Percentiles rank a stretch among this genome's conserved stretches.
Conservation (phyloP, 2,888 invertebrate species). For the Agonopterix alstromeriana region DNA sequence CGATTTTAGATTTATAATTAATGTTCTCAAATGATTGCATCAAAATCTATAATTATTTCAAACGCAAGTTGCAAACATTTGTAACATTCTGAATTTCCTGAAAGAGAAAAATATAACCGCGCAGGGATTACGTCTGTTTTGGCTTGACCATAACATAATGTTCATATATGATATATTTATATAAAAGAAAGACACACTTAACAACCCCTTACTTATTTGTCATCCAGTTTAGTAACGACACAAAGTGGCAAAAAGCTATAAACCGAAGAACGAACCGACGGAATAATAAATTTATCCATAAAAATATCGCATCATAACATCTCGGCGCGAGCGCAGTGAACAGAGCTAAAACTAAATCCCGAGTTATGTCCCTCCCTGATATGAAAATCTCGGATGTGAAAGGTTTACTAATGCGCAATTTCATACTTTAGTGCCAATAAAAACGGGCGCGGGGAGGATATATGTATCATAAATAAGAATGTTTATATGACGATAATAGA, state of each 20-base stretch:
- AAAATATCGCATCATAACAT: slow-evolving; percentile 54
- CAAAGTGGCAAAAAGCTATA: slow-evolving; percentile 58
- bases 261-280: slow-evolving; percentile 41
- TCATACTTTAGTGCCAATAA: slow-evolving; percentile 69
- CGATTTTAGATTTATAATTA: too few species aligned
- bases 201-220: slow-evolving; percentile 2
- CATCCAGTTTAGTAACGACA: slow-evolving; percentile 16
- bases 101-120: too few species aligned
- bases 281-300: slow-evolving; percentile 54
- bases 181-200: not conserved
- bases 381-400: slow-evolving; percentile 55
- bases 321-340: slow-evolving; percentile 43
- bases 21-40: too few species aligned
- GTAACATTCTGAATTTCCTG: too few species aligned
- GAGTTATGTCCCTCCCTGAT: slow-evolving; percentile 53
- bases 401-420: slow-evolving; percentile 66
- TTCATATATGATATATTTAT: too few species aligned
- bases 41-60: too few species aligned
- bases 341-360: slow-evolving; percentile 59
- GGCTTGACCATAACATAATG: too few species aligned
- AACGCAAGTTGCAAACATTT: too few species aligned
- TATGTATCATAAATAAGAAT: slow-evolving; percentile 56
- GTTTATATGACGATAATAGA: slow-evolving; percentile 61
- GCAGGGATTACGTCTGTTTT: too few species aligned
- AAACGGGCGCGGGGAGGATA: slow-evolving; percentile 46